Evolutionary conservation across 2,888 invertebrate species (phyloP).

Genomic region (Stegana nigrithorax): DNA sequence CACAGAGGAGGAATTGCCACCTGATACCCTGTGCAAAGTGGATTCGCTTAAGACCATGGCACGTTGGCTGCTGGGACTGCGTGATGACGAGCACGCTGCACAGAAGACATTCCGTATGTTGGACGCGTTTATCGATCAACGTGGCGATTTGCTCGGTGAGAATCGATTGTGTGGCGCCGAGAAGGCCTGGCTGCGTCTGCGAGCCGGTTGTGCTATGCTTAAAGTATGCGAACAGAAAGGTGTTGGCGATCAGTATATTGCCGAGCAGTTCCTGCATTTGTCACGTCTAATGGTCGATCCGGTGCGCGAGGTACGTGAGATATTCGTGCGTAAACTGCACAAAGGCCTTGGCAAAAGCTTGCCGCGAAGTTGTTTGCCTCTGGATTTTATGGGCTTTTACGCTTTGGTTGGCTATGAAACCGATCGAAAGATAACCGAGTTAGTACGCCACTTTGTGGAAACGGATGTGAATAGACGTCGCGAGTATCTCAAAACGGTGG

Average conservation of each 20-base stretch:
- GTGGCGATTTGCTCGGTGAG: conserved; percentile 85
- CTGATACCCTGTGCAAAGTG: conserved; percentile 91
- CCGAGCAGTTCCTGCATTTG: conserved; percentile 94
- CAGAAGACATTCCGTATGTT: conserved; percentile 95
- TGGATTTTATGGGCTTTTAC: conserved; percentile 98
- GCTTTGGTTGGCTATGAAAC: conserved; percentile 90
- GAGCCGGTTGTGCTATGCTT: conserved; percentile 95
- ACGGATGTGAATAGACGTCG: conserved; percentile 90
- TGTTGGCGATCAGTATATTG: conserved; percentile 93
- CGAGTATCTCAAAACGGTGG: conserved; percentile 89
- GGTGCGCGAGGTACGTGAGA: conserved; percentile 87
- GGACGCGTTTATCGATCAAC: conserved; percentile 92
- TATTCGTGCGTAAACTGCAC: conserved; percentile 91
- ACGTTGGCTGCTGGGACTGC: conserved; percentile 92
- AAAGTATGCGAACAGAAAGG: conserved; percentile 97
- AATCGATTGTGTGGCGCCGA: conserved; percentile 84
- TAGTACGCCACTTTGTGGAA: conserved; percentile 84
- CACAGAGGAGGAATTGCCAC: conserved; percentile 85
- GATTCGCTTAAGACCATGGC: conserved; percentile 97
- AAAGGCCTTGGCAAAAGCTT: conserved; percentile 86
- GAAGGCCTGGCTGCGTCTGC: conserved; percentile 91
- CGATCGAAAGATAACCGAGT: conserved; percentile 76
- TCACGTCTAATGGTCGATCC: conserved; percentile 87
- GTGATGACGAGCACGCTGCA: conserved; percentile 87
- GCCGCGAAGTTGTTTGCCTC: conserved; percentile 89